Evolutionary conservation across 2,797 vertebrate species (phyloP).

Genomic region (Spatula clypeata): DNA sequence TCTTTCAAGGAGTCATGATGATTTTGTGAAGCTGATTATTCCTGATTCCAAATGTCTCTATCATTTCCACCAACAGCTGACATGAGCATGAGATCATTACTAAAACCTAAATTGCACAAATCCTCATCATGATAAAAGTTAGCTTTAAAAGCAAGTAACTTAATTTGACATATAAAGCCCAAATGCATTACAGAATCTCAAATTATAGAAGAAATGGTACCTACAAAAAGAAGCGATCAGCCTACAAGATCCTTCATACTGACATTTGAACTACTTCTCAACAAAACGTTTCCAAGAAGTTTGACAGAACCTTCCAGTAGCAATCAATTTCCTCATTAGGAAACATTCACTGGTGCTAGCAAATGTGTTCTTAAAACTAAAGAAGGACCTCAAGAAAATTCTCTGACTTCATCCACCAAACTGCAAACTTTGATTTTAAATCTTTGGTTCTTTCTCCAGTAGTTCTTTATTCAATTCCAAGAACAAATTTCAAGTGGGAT

Average conservation of each 20-base stretch:
- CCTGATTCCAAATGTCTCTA: conserved; percentile 29
- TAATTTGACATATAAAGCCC: background rate
- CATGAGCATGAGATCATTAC: background rate
- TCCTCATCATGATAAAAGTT: background rate
- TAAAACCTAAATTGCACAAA: conserved; percentile 29
- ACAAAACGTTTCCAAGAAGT: background rate
- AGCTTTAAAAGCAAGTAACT: conserved; percentile 19
- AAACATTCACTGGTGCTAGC: background rate
- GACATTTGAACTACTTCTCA: background rate
- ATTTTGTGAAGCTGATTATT: conserved; percentile 20
- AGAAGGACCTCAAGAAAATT: conserved; percentile 6
- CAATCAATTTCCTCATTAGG: background rate
- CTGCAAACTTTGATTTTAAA: conserved; percentile 1
- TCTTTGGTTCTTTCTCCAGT: background rate
- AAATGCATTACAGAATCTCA: background rate
- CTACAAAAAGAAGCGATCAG: background rate
- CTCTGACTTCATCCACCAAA: background rate
- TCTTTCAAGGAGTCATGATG: background rate
- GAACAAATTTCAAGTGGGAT: conserved; percentile 13
- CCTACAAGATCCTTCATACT: background rate
- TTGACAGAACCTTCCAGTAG: background rate
- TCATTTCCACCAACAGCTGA: conserved; percentile 38
- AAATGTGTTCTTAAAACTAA: background rate
- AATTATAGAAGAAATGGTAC: background rate
- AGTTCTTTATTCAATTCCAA: background rate